Base-by-base conservation (phyloP, 2,113 vertebrate genomes). In the Oreochromis niloticus region DNA sequence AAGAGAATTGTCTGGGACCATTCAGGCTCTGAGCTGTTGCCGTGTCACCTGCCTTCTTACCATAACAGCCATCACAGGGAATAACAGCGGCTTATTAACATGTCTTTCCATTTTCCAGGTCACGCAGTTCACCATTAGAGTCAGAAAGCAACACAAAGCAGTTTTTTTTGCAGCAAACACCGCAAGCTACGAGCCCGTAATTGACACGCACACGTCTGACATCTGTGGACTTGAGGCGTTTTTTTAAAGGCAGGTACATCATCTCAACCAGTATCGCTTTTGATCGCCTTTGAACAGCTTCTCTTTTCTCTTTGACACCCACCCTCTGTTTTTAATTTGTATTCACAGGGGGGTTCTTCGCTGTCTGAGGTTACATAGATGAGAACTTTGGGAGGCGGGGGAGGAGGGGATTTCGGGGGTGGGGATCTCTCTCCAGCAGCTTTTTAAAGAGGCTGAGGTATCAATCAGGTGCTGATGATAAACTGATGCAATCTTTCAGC, bases 401-500 rank as follows among this genome's bases (percentile, higher is more conserved):
- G 89, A 1, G 27, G 27, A 0, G 1, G 57, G 59, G 30, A 34
- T 19, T 61, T 61, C 3, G 2, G 73, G 95, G 93, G 89, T 14
- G 81, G 71, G 87, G 78, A 89, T 93, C 82, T 88, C 75, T 89
- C 86, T 93, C 82, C 71, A 89, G 87, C 90, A 89, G 91, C 84
- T 82, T 85, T 89, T 91, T 81, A 84, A 92, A 94, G 90, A 84
- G 92, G 80, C 57, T 79, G 93, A 92, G 91, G 93, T 93, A 95
- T 94, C 91, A 94, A 90, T 95, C 91, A 95, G 91, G 90, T 92
- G 93, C 91, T 95, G 95, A 95, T 94, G 95, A 92, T 92, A 96
- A 79, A 61, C 88, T 96, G 95, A 95, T 89, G 95, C 93, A 96
- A 96, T 66, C 36, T 91, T 89, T 87, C 83, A 86, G 88, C 66